Base-by-base conservation (phyloP, 1,140 invertebrate genomes). In the Drosophila nasuta region DNA sequence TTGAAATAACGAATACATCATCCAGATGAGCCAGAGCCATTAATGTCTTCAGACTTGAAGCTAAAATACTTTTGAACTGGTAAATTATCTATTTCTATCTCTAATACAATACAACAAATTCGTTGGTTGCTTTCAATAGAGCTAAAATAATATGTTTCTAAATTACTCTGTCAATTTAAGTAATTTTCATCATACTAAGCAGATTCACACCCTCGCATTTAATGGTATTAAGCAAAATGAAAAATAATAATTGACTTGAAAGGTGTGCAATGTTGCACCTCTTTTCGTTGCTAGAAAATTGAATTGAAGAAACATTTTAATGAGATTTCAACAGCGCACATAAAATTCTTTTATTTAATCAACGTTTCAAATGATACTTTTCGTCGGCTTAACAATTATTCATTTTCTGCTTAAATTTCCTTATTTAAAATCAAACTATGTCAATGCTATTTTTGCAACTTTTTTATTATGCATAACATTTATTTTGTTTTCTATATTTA, bases 371-470 rank as follows among this genome's bases (percentile, higher is more conserved):
- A 33, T 13, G 1, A 8, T n/a, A n/a, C 25, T 30, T 59, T 46
- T 45, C 3, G 4, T 4, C 28, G 15, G 30, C 3, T 28, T 30
- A 28, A 30, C n/a, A 20, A 30, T 46, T 15, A 59, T 41, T 38
- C 0, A 30, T 59, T 30, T 45, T 13, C n/a, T 46, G 7, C 15
- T 58, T 38, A 5, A 49, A 58, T 57, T 58, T 67, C 65, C 65
- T 67, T n/a, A 57, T 33, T 43, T 4, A 20, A 33, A 13, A 13
- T 45, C 28, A 41, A 70, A 46, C 38, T 70, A 38, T 70, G 58
- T 59, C 67, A 70, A 70, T 59, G 49, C 43, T 46, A 8, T 28
- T 13, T 15, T 13, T 43, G 48, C 62, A 43, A 33, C 25, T 64
- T 41, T 35, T 52, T 64, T 41, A 35, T 62, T 28, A 30, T 11